These are phyloP conservation scores for Tor tambroides DNA, from an alignment of 2,113 vertebrate species.

Conservation along the genomic window DNA sequence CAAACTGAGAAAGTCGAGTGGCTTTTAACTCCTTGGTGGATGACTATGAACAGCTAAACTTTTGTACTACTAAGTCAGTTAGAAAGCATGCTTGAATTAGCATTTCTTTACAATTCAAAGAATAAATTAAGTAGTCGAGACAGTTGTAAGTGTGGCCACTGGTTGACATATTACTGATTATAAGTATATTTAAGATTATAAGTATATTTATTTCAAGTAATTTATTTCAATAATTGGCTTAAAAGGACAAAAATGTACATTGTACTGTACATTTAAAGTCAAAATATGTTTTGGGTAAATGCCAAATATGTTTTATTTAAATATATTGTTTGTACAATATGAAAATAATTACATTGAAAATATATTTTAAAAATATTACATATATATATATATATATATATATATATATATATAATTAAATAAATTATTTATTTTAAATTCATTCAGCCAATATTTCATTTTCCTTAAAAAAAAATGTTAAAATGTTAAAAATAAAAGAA, in stretches of 20 bases:
- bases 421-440: no score
- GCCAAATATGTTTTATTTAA: not conserved
- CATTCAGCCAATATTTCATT: no score
- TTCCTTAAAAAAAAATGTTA: no score
- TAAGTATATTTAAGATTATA: no score
- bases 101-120: not conserved
- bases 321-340: not conserved
- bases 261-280: not conserved
- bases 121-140: not conserved
- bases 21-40: conserved; percentile 63
- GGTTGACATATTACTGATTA: no score
- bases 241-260: not conserved
- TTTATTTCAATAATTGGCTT: no score
- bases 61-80: not conserved
- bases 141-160: no score
- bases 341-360: not conserved
- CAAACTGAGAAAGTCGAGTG: conserved; percentile 42
- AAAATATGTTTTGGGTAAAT: not conserved
- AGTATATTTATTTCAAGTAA: no score
- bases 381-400: no score
- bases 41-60: not conserved
- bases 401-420: no score
- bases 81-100: not conserved
- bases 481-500: not conserved
- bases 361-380: not conserved